phyloP scores from a whole-genome alignment of 2,113 vertebrate genomes.

The Microtus montanus region DNA sequence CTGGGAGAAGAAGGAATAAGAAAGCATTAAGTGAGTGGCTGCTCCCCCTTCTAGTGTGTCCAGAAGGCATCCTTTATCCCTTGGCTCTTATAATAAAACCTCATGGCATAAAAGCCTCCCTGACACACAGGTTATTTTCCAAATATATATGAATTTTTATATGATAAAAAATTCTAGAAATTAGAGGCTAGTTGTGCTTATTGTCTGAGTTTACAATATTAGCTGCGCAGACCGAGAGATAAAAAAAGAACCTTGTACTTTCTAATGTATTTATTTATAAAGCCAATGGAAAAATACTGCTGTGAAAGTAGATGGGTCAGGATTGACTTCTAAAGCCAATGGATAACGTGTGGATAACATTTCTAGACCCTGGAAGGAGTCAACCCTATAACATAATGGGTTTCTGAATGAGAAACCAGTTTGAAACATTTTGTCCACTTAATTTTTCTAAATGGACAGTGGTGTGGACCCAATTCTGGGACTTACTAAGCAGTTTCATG shows the following conservation, averaged over 20 bases:
- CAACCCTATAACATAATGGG: not conserved
- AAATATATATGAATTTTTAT: not conserved
- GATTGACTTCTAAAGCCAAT: constrained; percentile 20
- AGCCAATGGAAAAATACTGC: not conserved
- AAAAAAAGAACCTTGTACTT: not conserved
- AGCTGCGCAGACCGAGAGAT: not conserved
- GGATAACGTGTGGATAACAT: not conserved
- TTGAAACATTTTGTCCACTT: not conserved
- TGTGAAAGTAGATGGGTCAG: not conserved
- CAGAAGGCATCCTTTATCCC: not conserved
- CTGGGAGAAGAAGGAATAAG: not conserved
- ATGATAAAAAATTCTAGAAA: not conserved
- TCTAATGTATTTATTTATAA: constrained; percentile 6
- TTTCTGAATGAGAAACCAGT: constrained; percentile 14
- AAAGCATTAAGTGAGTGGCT: constrained; percentile 40
- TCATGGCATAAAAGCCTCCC: not conserved
- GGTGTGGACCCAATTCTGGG: not conserved
- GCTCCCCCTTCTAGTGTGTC: not conserved
- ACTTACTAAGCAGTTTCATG: not conserved
- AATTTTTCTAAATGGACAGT: not conserved
- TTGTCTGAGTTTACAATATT: not conserved
- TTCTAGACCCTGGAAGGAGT: not conserved
- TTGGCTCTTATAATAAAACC: constrained; percentile 21
- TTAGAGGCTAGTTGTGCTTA: constrained; percentile 20
- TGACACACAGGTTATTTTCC: not conserved